Evolutionary conservation across 53 echinoderm and acorn worm genomes (phyloP).

Genomic region (Holothuria scabra): DNA sequence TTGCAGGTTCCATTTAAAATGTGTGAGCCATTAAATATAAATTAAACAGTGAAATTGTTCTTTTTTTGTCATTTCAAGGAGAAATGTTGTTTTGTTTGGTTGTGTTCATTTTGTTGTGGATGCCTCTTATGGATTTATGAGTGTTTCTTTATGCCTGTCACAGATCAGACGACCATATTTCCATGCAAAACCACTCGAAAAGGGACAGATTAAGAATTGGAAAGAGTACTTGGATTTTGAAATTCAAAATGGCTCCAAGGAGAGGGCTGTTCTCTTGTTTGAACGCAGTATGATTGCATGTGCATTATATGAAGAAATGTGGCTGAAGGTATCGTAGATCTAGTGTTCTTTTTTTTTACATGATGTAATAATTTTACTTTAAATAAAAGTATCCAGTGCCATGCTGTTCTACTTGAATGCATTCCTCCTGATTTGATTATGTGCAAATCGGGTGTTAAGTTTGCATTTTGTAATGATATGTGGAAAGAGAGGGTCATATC

Average conservation of each 20-base stretch:
- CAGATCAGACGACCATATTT: conserved; percentile 98
- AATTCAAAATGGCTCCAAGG: conserved; percentile 71
- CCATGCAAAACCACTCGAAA: conserved; percentile 96
- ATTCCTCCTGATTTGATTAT: no score
- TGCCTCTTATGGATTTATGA: no score
- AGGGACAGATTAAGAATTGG: conserved; percentile 96
- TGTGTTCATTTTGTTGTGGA: no score
- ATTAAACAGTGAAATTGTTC: no score
- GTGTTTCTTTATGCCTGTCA: neutral
- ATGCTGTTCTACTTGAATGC: neutral
- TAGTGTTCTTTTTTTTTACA: neutral
- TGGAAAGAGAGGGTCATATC: no score
- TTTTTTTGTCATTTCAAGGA: no score
- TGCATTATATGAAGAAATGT: conserved; percentile 97
- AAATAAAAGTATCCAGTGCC: neutral
- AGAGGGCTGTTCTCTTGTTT: conserved; percentile 82
- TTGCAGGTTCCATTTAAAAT: no score
- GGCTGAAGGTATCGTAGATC: conserved; percentile 74
- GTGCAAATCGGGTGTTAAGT: no score
- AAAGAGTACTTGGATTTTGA: conserved; percentile 95
- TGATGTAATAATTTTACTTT: neutral
- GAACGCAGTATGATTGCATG: conserved; percentile 91
- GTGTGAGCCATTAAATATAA: no score
- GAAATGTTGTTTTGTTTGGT: no score
- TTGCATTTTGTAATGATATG: no score